These are phyloP conservation scores for Netelia virgata DNA, from an alignment of 2,888 invertebrate species.

Conservation along the genomic window DNA sequence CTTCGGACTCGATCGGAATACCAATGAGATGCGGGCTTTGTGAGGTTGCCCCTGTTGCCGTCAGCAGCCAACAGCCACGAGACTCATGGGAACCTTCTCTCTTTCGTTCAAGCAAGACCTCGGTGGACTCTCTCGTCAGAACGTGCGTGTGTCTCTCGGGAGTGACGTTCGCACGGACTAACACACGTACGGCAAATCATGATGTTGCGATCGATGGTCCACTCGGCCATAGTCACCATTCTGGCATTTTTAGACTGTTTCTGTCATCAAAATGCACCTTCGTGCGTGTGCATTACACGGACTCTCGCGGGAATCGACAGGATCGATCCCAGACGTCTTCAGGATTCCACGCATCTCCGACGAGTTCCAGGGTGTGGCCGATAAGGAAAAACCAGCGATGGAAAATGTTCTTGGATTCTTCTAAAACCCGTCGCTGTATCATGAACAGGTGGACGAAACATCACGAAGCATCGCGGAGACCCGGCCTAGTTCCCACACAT, in stretches of 20 bases:
- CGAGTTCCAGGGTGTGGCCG: slow-evolving; percentile 69
- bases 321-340: slow-evolving; percentile 71
- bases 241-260: slow-evolving; percentile 29
- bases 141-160: slow-evolving; percentile 52
- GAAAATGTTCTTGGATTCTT: too few relatives aligned
- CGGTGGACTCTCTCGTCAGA: neutral
- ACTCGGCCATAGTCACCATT: slow-evolving; percentile 27
- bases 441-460: slow-evolving; percentile 44
- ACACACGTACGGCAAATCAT: slow-evolving; percentile 44
- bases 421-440: neutral
- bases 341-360: slow-evolving; percentile 62
- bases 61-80: slow-evolving; percentile 61
- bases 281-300: slow-evolving; percentile 9
- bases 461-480: slow-evolving; percentile 5
- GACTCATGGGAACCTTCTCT: slow-evolving; percentile 76
- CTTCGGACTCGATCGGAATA: slow-evolving; percentile 75
- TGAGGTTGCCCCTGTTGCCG: slow-evolving; percentile 69
- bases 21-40: slow-evolving; percentile 77
- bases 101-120: slow-evolving; percentile 61
- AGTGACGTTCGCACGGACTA: slow-evolving; percentile 38
- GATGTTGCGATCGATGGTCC: slow-evolving; percentile 49
- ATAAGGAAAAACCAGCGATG: neutral
- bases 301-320: slow-evolving; percentile 67
- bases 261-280: slow-evolving; percentile 3
- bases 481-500: slow-evolving; percentile 46